phyloP scores from a whole-genome alignment of 2,888 invertebrate species.

The Drosophila sordidapex region DNA sequence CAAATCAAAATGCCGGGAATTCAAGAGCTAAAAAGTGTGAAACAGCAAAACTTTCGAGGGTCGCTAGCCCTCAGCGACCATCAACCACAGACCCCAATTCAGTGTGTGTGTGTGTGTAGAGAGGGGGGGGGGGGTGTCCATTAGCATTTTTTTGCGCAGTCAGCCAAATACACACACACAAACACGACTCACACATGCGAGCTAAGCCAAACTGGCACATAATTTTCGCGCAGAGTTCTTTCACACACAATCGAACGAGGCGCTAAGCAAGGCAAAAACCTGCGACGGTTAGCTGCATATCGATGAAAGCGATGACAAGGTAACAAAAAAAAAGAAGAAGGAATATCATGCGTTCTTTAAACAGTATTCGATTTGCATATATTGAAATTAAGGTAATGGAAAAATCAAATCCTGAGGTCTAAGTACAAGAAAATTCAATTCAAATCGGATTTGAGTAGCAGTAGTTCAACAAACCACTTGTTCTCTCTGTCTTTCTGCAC shows the following conservation, averaged over 20 bases:
- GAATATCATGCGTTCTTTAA: neutral
- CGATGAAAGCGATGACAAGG: constrained; percentile 33
- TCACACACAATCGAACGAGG: constrained; percentile 9
- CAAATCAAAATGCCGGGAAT: constrained; percentile 30
- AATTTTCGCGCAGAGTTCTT: constrained; percentile 17
- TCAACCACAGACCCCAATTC: neutral
- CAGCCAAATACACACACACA: constrained; percentile 26
- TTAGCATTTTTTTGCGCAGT: neutral
- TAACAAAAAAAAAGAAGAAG: constrained; percentile 23
- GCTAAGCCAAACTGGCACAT: neutral
- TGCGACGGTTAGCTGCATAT: constrained; percentile 29
- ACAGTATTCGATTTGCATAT: neutral
- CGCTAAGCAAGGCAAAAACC: neutral
- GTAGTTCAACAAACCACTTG: constrained; percentile 43
- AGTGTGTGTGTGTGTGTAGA: neutral
- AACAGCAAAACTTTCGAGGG: constrained; percentile 28
- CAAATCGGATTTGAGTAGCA: constrained; percentile 25
- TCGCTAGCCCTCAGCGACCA: constrained; percentile 19
- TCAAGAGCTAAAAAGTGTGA: constrained; percentile 31
- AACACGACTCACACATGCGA: neutral
- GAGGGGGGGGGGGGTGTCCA: neutral
- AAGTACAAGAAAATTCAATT: constrained; percentile 10
- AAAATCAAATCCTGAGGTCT: constrained; percentile 9
- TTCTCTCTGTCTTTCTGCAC: neutral
- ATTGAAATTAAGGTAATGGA: constrained; percentile 6